Percentiles rank a stretch among this genome's conserved stretches.
Conservation (phyloP, 2,888 invertebrate genomes). For the Lasioglossum oenotherae region DNA sequence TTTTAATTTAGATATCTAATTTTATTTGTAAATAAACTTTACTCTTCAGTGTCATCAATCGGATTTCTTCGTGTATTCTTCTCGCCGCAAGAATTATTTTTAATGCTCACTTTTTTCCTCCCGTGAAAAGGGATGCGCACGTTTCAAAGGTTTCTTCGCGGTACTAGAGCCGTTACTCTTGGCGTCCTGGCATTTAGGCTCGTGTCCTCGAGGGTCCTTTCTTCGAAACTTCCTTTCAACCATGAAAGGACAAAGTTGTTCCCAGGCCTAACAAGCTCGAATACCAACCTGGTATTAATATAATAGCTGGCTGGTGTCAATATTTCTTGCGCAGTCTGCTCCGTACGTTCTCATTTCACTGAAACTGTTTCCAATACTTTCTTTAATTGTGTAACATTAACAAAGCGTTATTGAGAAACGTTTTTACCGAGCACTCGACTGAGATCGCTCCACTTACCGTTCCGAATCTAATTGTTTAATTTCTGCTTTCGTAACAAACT, state of each 20-base stretch:
- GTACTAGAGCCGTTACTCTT: conserved; percentile 30
- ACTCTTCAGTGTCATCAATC: neutral
- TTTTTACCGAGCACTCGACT: neutral
- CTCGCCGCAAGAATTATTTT: neutral
- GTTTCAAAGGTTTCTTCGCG: conserved; percentile 42
- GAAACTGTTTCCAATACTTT: conserved; percentile 16
- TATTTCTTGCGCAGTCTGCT: neutral
- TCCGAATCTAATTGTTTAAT: neutral
- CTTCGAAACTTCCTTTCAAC: conserved; percentile 48
- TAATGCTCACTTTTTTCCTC: neutral
- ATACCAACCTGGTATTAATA: conserved; percentile 27
- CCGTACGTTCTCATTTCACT: neutral
- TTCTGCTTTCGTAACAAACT: neutral
- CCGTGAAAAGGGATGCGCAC: neutral
- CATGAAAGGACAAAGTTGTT: conserved; percentile 58
- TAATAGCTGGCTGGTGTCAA: conserved; percentile 4
- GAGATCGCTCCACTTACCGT: neutral
- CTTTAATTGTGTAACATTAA: neutral
- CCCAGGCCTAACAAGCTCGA: conserved; percentile 34
- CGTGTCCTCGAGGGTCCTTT: conserved; percentile 45
- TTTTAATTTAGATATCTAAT: no score
- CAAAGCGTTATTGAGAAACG: neutral
- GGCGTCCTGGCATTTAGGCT: conserved; percentile 45
- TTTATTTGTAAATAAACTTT: no score
- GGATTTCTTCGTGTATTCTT: neutral